Evolutionary conservation across 2,113 vertebrate species (phyloP).

Genomic region (Scartelaos histophorus): DNA sequence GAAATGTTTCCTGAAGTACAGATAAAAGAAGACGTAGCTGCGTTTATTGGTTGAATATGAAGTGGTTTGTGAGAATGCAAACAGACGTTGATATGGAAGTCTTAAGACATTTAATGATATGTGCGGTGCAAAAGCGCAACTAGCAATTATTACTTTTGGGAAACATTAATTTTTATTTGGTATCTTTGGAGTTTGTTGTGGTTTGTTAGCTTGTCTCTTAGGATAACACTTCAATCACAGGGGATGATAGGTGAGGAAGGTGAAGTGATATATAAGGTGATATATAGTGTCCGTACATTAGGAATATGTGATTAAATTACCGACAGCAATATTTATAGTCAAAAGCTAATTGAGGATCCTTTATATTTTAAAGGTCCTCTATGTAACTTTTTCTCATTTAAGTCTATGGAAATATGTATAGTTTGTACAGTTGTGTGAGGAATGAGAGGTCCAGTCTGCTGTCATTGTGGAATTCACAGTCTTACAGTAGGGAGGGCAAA

Average conservation of each 20-base stretch:
- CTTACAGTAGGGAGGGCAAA: too few species aligned
- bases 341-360: background rate
- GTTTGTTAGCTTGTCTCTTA: background rate
- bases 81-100: background rate
- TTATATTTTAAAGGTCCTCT: too few species aligned
- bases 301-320: too few species aligned
- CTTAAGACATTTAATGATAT: constrained; percentile 17
- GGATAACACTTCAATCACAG: background rate
- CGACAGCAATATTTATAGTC: too few species aligned
- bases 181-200: background rate
- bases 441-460: too few species aligned
- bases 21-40: constrained; percentile 19
- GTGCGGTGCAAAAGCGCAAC: background rate
- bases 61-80: constrained; percentile 17
- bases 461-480: too few species aligned
- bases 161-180: background rate
- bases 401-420: too few species aligned
- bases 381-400: too few species aligned
- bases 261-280: too few species aligned
- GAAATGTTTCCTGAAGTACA: constrained; percentile 34
- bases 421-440: too few species aligned
- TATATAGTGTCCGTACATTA: too few species aligned
- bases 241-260: background rate
- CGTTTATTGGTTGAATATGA: constrained; percentile 33
- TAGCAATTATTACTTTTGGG: background rate